Base-by-base conservation (phyloP, 2,888 invertebrate species). In the Chloroclystis v-ata region DNA sequence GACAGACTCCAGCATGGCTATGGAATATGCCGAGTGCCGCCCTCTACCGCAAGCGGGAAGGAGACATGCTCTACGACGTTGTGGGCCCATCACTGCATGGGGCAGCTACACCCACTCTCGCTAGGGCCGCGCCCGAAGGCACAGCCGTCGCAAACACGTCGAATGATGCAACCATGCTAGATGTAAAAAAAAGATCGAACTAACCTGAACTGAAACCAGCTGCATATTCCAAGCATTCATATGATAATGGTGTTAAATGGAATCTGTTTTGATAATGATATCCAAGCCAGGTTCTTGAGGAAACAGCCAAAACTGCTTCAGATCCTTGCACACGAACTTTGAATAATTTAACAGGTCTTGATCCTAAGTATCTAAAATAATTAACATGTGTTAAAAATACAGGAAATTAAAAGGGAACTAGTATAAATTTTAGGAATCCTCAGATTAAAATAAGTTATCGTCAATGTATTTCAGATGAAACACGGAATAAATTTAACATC, bases 181-280 rank as follows among this genome's bases (percentile, higher is more conserved):
- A 8, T 13, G 24, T 10, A 10, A 7, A 32, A 37, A 28, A 33
- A 0, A 32, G 6, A 33, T 16, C n/a, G n/a, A 6, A 52, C 57
- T 61, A 66, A 82, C 91, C 91, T 58, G 94, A 94, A 74, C 92
- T 92, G 78, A 99, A 99, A 2, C 98, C 98, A 1, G 98, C 97
- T 0, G 99, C 99, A 82, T 97, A 98, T 75, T 99, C 99, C 47
- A 99, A 84, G 46, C 97, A 95, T 78, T 98, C 98, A 72, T 99
- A 99, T 0, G 98, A 98, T 0, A 98, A 82, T 0, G 98, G 98
- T 0, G 98, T 98, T 37, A 99, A 87, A 78, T 98, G 98, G 69
- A 97, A 97, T 42, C 96, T 91, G 82, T 97, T 98, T 79, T 99
- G 99, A 78, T 99, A 98, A 68, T 97, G 97, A 75, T 99, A 99